Evolutionary conservation across 2,113 vertebrate species (phyloP), one percentile per base, ranked within the genome.

Genomic region (Empidonax alnorum): DNA sequence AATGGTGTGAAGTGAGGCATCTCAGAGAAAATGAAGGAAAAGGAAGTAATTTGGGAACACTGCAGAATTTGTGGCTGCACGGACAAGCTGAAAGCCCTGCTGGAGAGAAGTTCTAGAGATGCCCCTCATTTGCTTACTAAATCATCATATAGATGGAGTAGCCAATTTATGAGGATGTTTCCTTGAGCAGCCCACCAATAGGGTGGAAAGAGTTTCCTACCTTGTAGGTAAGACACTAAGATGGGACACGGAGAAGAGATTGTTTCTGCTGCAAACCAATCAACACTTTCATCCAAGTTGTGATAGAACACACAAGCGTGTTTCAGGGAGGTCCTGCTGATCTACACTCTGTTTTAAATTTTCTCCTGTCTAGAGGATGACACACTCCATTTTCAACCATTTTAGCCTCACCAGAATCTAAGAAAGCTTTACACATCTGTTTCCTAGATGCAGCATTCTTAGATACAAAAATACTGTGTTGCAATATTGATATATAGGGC

Each of bases 91-190:
- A 77, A 61, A 53, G 22, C 42, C 37, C 59, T 68, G 18, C 6
- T 35, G 50, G 30, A 61, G 30, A 81, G 35, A 56, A 0, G 8
- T 30, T 49, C 28, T 35, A 58, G 37, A 46, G 7, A 17, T 0
- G 0, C 3, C 28, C 46, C 33, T 41, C 4, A 0, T 21, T 61
- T 53, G 24, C 23, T 56, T 44, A 12, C 15, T 44, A 8, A 62
- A 74, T 17, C 13, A 44, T 33, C 28, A 5, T 1, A 3, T 19
- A 50, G 8, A 28, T 11, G 2, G 21, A 87, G 41, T 1, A 58
- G 35, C 6, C 33, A 28, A 24, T 87, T 94, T 58, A 22, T 7
- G 1, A 28, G 10, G 7, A 4, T 18, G 37, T 25, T 93, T 46
- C 31, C 74, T 78, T 33, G 4, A 87, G 14, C 25, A 53, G 22